Percentiles rank a stretch among this genome's conserved stretches.
Conservation (phyloP, 2,113 vertebrate genomes). For the Nothoprocta pentlandii region DNA sequence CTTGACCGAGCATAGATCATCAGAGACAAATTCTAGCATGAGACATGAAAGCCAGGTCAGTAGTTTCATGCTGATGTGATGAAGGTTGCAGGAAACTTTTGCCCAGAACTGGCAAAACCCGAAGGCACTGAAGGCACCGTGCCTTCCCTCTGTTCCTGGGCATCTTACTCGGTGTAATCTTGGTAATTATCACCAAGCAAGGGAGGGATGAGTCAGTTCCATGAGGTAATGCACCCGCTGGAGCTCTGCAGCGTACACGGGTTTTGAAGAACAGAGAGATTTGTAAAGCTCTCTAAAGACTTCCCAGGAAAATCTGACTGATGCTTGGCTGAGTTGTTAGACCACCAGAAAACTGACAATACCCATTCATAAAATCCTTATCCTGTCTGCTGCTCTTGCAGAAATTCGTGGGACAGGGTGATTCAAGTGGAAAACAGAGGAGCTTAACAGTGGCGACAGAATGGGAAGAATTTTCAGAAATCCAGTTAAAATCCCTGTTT, state of each 20-base stretch:
- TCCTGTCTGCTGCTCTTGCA: not conserved
- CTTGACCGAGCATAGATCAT: not conserved
- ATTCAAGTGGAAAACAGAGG: not conserved
- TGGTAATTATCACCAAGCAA: slow-evolving; percentile 39
- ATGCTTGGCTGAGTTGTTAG: slow-evolving; percentile 12
- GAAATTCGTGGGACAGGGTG: not conserved
- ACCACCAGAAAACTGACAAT: slow-evolving; percentile 42
- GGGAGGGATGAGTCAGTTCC: slow-evolving; percentile 15
- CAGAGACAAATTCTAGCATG: not conserved
- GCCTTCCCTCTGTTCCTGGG: not conserved
- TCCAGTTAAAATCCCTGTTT: not conserved
- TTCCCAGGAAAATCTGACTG: slow-evolving; percentile 43
- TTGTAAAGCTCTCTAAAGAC: slow-evolving; percentile 27
- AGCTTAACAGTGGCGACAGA: not conserved
- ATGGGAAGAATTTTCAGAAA: not conserved
- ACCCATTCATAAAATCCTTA: slow-evolving; percentile 62
- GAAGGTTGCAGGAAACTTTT: slow-evolving; percentile 26
- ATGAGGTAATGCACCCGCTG: slow-evolving; percentile 32
- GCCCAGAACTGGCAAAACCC: not conserved
- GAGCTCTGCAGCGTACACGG: slow-evolving; percentile 26
- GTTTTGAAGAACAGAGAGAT: not conserved
- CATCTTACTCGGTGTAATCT: not conserved
- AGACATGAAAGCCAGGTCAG: not conserved
- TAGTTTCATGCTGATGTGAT: not conserved
- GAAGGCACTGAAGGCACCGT: not conserved